A percentile compares a stretch with the other conserved stretches of the same genome.
These are phyloP conservation scores for Typhlichthys subterraneus DNA, from an alignment of 2,797 vertebrate species.

Conservation along the genomic window DNA sequence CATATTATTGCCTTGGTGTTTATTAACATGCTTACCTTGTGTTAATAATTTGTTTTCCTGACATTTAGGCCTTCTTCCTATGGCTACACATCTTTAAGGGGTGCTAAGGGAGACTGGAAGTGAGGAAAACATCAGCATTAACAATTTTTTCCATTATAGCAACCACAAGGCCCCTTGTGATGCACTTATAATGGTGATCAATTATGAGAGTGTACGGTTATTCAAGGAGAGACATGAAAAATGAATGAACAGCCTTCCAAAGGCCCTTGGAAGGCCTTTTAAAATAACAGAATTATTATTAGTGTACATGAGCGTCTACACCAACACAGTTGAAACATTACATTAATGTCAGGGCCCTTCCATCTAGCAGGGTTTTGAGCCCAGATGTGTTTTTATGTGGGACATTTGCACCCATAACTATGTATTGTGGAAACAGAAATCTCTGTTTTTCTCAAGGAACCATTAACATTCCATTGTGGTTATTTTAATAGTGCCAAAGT, in stretches of 20 bases:
- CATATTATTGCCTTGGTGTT: slow-evolving; percentile 1
- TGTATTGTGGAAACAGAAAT: not conserved
- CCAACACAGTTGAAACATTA: not conserved
- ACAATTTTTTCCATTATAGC: not conserved
- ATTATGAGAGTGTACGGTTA: slow-evolving; percentile 13
- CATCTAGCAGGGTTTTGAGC: not conserved
- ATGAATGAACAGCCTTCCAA: slow-evolving; percentile 2
- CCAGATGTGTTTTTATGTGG: slow-evolving; percentile 5
- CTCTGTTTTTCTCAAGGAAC: not conserved
- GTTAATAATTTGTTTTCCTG: not conserved
- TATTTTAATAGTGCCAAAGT: too few species aligned
- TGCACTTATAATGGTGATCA: slow-evolving; percentile 15
- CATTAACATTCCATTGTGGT: too few species aligned
- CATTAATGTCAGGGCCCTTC: slow-evolving; percentile 6
- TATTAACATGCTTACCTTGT: slow-evolving; percentile 5
- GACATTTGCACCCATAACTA: slow-evolving; percentile 9
- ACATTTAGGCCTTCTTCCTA: not conserved
- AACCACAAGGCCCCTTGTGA: not conserved
- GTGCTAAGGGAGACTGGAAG: not conserved
- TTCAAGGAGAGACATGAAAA: not conserved
- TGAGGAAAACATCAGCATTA: not conserved
- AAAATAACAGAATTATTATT: slow-evolving; percentile 7
- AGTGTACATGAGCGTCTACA: slow-evolving; percentile 1
- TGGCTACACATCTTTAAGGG: not conserved
- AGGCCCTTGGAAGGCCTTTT: slow-evolving; percentile 2